Conservation (phyloP, 2,113 vertebrate genomes). For the Carettochelys insculpta region DNA sequence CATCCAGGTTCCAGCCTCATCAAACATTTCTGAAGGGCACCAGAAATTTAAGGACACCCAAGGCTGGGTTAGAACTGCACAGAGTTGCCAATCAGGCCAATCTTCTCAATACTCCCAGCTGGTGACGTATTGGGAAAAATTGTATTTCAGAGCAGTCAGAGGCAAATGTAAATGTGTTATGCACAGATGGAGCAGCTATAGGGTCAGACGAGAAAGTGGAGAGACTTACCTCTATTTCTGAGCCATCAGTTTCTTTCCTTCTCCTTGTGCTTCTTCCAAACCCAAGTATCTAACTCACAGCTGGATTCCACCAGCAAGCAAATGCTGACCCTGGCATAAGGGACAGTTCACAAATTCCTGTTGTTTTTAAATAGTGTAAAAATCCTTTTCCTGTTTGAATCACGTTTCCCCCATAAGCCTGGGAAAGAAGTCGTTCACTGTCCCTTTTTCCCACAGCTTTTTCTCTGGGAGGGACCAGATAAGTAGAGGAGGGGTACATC, state of each 20-base stretch:
- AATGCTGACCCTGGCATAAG: background rate
- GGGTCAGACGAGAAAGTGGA: background rate
- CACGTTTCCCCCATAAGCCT: background rate
- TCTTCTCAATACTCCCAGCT: background rate
- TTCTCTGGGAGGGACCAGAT: background rate
- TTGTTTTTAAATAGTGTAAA: background rate
- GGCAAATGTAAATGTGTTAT: background rate
- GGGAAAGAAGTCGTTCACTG: background rate
- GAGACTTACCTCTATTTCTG: background rate
- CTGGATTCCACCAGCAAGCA: background rate
- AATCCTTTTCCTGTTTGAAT: background rate
- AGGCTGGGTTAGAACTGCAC: background rate
- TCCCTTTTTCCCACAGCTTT: background rate
- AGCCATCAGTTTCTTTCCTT: background rate
- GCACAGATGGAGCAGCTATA: background rate
- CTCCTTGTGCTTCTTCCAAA: background rate
- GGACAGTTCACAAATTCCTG: constrained; percentile 1
- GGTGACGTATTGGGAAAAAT: background rate
- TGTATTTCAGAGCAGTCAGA: background rate
- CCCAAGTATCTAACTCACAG: background rate
- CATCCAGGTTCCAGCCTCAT: background rate
- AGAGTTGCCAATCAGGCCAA: background rate
- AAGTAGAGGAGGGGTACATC: background rate
- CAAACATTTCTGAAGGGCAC: background rate
- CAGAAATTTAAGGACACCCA: background rate